Conservation (phyloP, 2,888 invertebrate genomes). For the Phania funesta region DNA sequence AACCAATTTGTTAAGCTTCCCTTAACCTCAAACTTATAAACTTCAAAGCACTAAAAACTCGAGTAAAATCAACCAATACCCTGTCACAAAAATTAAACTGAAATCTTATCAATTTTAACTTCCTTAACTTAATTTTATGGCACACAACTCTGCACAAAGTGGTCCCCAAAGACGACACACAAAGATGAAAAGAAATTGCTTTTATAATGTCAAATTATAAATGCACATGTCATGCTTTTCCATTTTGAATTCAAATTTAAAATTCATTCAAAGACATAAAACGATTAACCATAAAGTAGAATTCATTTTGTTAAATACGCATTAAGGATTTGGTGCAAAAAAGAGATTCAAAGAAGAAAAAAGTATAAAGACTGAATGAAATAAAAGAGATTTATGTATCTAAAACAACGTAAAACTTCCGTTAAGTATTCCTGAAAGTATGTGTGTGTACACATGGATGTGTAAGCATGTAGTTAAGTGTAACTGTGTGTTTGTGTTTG, state of each 20-base stretch:
- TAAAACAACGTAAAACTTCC: neutral
- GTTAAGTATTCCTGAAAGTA: neutral
- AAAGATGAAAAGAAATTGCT: conserved; percentile 47
- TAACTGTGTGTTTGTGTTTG: neutral
- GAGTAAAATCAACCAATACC: too few relatives aligned
- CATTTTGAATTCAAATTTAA: conserved; percentile 36
- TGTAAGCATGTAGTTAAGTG: neutral
- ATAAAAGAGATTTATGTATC: neutral
- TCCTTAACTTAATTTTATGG: conserved; percentile 6
- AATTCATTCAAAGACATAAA: conserved; percentile 48
- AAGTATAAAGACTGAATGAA: neutral
- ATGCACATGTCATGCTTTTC: conserved; percentile 52
- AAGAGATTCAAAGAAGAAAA: neutral
- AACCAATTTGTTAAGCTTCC: too few relatives aligned
- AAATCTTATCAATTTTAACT: neutral
- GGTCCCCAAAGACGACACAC: conserved; percentile 43
- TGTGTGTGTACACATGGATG: neutral
- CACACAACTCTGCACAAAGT: conserved; percentile 23
- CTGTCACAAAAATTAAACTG: neutral
- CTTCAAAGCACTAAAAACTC: too few relatives aligned
- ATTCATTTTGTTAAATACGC: conserved; percentile 2
- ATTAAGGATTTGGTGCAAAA: conserved; percentile 10
- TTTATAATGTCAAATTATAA: conserved; percentile 47
- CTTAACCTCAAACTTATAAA: too few relatives aligned
- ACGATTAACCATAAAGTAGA: conserved; percentile 25